These are phyloP conservation scores for Rhinogobio ventralis DNA, from an alignment of 2,797 vertebrate species.

Conservation along the genomic window DNA sequence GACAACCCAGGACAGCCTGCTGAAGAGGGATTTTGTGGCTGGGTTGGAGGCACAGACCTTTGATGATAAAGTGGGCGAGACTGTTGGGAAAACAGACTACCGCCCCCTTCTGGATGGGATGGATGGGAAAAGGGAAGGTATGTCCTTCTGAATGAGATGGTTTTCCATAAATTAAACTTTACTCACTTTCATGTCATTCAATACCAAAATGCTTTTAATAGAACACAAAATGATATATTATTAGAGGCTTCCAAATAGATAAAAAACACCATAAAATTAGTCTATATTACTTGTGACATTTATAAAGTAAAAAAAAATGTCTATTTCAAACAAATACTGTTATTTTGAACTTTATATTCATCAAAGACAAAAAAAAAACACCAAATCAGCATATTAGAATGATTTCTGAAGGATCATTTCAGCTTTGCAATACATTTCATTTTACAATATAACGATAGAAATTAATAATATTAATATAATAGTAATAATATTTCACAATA, in stretches of 20 bases:
- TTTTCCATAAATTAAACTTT: neutral
- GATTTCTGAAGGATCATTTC: neutral
- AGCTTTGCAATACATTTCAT: neutral
- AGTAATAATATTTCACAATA: neutral
- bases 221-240: neutral
- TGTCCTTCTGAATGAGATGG: neutral
- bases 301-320: neutral
- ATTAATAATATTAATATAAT: too few species aligned
- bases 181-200: neutral
- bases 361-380: neutral
- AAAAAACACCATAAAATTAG: neutral
- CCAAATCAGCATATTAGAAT: neutral
- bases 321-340: neutral
- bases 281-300: neutral
- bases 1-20: constrained; percentile 71
- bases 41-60: constrained; percentile 88
- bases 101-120: constrained; percentile 88
- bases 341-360: neutral
- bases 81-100: constrained; percentile 87
- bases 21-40: constrained; percentile 91
- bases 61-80: constrained; percentile 91
- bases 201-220: neutral
- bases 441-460: neutral
- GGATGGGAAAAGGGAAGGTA: constrained; percentile 76
- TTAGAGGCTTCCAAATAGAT: neutral